These are phyloP conservation scores for Brachyopa scutellaris DNA, from an alignment of 2,888 invertebrate genomes.

Conservation along the genomic window DNA sequence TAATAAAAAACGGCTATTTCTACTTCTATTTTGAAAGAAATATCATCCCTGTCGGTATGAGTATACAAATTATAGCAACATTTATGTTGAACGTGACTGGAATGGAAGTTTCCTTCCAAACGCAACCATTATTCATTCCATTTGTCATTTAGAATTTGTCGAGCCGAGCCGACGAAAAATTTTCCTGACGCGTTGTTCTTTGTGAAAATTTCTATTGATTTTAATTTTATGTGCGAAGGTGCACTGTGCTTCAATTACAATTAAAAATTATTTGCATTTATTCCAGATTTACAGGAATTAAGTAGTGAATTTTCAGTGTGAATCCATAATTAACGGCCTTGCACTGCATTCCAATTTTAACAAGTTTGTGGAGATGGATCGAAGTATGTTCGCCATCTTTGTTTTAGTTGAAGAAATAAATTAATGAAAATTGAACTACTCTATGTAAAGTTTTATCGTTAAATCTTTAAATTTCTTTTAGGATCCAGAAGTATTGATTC, in stretches of 20 bases:
- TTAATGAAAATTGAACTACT: background rate
- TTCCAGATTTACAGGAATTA: background rate
- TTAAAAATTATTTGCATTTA: background rate
- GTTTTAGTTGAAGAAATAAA: constrained; percentile 11
- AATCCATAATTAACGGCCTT: background rate
- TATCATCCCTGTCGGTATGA: no score
- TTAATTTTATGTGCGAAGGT: background rate
- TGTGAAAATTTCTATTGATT: constrained; percentile 46
- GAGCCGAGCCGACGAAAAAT: constrained; percentile 20
- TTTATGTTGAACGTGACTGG: no score
- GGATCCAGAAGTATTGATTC: constrained; percentile 75
- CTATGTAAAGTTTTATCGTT: background rate
- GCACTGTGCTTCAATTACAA: background rate
- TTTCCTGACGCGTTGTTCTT: constrained; percentile 33
- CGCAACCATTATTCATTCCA: constrained; percentile 6
- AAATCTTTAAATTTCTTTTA: no score
- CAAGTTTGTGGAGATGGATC: constrained; percentile 62
- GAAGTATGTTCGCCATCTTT: constrained; percentile 71
- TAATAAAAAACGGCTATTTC: no score
- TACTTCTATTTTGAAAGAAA: no score
- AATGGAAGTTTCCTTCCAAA: no score
- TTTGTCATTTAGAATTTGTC: constrained; percentile 17
- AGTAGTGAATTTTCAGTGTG: background rate
- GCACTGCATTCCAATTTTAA: constrained; percentile 66
- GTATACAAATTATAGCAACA: no score